phyloP scores from a whole-genome alignment of 2,113 vertebrate genomes.

The Cynopterus brachyotis region DNA sequence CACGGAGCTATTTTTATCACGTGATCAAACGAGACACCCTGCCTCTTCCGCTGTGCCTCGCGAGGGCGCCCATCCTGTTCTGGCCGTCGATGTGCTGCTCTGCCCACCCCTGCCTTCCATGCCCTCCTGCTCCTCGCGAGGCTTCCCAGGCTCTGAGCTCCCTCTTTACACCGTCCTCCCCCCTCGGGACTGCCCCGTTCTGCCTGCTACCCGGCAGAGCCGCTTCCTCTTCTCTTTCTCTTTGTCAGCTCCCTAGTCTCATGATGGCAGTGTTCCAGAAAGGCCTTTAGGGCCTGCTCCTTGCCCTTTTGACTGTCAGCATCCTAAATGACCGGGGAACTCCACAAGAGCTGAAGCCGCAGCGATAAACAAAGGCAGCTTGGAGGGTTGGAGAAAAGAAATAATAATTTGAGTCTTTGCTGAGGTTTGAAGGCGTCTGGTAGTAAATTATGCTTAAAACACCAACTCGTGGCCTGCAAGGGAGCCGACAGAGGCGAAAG shows the following conservation, averaged over 20 bases:
- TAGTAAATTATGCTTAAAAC: constrained; percentile 26
- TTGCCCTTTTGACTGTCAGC: constrained; percentile 16
- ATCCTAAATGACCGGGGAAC: constrained; percentile 51
- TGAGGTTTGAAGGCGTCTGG: constrained; percentile 1
- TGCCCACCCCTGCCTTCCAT: constrained; percentile 66
- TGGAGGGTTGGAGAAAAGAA: background rate
- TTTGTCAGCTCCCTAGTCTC: constrained; percentile 48
- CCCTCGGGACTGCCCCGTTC: background rate
- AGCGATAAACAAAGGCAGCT: constrained; percentile 37
- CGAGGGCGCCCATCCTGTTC: constrained; percentile 21
- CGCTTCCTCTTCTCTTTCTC: background rate
- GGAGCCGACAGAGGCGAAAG: background rate
- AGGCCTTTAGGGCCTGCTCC: background rate
- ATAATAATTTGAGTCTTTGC: background rate
- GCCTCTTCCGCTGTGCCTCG: constrained; percentile 39
- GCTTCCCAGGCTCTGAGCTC: background rate
- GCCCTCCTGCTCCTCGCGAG: background rate
- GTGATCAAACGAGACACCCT: constrained; percentile 62
- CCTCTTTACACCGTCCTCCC: constrained; percentile 10
- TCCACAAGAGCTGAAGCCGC: background rate
- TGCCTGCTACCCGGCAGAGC: background rate
- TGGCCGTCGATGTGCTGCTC: constrained; percentile 63
- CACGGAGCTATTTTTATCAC: constrained; percentile 50
- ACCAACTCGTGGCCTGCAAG: background rate
- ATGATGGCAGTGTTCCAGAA: background rate